Evolutionary conservation across 2,888 invertebrate genomes (phyloP).

Genomic region (Aleiodes leptofemur): DNA sequence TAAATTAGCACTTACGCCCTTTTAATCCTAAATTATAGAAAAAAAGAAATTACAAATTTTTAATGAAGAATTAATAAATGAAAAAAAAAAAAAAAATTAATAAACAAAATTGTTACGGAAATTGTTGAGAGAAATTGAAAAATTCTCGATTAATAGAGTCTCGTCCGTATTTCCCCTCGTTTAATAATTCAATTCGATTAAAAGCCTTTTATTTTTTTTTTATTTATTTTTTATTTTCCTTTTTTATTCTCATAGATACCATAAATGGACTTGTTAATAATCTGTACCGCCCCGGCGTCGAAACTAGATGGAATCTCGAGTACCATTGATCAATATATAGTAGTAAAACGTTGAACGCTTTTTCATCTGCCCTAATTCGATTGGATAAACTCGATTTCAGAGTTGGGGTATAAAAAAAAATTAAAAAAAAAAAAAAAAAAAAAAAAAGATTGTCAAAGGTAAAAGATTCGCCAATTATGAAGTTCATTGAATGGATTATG

Average conservation of each 20-base stretch:
- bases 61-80: too few species aligned
- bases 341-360: background rate
- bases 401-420: background rate
- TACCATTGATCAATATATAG: slow-evolving; percentile 21
- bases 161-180: slow-evolving; percentile 5
- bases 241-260: background rate
- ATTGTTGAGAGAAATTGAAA: background rate
- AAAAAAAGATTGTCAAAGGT: slow-evolving; percentile 15
- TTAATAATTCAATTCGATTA: slow-evolving; percentile 32
- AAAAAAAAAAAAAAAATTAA: too few species aligned
- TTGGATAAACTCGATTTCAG: slow-evolving; percentile 29
- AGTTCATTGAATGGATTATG: slow-evolving; percentile 30
- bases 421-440: too few species aligned
- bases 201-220: slow-evolving; percentile 15
- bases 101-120: too few species aligned
- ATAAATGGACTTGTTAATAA: slow-evolving; percentile 7
- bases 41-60: too few species aligned
- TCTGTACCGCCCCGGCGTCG: slow-evolving; percentile 28
- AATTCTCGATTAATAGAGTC: background rate
- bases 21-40: too few species aligned
- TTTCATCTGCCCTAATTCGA: slow-evolving; percentile 33
- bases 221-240: too few species aligned
- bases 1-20: too few species aligned
- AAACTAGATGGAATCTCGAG: slow-evolving; percentile 37
- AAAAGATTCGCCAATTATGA: background rate